Base-by-base conservation (phyloP, 2,113 vertebrate genomes). In the Oophaga pumilio region DNA sequence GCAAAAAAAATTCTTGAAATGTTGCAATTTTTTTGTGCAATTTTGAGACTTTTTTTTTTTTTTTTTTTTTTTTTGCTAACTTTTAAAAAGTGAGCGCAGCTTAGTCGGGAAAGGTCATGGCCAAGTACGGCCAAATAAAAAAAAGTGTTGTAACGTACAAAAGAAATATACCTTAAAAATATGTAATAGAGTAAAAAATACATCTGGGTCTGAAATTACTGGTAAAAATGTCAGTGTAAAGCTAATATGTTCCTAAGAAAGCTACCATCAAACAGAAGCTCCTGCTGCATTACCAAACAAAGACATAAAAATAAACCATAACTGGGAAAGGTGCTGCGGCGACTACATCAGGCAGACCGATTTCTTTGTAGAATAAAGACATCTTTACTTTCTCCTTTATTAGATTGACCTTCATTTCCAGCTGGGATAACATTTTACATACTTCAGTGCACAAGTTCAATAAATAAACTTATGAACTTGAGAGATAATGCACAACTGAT, bases 371-470 rank as follows among this genome's bases (percentile, higher is more conserved):
- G 78, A 62, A 64, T 81, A 81, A 74, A 49, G 71, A 50, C 33
- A 50, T 74, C 71, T 77, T 50, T n/a, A 53, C 49, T 77, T 77
- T 77, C n/a, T 74, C 33, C 49, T 53, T 64, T 81, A 81, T 81
- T 81, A 57, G 57, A 62, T 64, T 81, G 57, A 62, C 79, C 79
- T 81, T 62, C 79, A 62, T 81, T 81, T 81, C 57, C 57, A 81
- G 28, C 79, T 43, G 79, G 79, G 57, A 81, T 60, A 81, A 33
- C 22, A 33, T 62, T 81, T 62, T 81, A 49, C 79, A 81, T 62
- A 81, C 57, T 62, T 81, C 57, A 62, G n/a, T 81, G 79, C 79
- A 81, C 79, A 81, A 33, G 57, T 81, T 81, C 77, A 80, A 80
- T 80, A 81, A 81, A 62, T 62, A 81, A 81, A 81, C 79, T 60